Conservation (phyloP, 2,888 invertebrate species). For the Sclerodermus sp. region DNA sequence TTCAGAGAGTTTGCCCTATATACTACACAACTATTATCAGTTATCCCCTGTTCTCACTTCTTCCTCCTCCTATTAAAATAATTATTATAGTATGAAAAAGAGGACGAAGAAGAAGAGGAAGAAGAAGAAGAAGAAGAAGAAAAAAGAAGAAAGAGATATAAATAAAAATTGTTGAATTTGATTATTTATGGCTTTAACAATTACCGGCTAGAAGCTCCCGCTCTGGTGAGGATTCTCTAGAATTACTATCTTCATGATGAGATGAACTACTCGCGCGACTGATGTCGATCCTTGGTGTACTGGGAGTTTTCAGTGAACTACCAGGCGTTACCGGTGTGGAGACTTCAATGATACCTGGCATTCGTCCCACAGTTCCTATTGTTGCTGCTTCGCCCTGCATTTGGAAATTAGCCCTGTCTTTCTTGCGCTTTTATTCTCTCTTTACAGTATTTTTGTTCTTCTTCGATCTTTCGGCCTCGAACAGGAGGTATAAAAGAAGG, state of each 20-base stretch:
- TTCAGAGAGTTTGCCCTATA: too few species aligned
- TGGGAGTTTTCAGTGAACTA: constrained; percentile 65
- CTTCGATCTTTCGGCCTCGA: not conserved
- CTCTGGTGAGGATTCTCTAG: constrained; percentile 80
- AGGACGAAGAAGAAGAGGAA: too few species aligned
- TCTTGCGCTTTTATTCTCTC: not conserved
- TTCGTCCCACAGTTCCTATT: constrained; percentile 38
- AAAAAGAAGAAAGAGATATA: too few species aligned
- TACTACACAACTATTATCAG: too few species aligned
- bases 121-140: too few species aligned
- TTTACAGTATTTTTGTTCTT: not conserved
- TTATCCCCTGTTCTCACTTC: too few species aligned
- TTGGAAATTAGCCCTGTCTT: too few species aligned
- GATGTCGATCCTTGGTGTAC: constrained; percentile 85
- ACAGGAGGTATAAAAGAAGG: constrained; percentile 5
- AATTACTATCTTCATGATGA: constrained; percentile 75
- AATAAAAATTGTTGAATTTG: too few species aligned
- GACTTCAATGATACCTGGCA: constrained; percentile 60
- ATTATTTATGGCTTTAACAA: not conserved
- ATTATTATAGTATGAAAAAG: too few species aligned
- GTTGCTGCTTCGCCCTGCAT: constrained; percentile 53
- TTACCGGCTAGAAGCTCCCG: constrained; percentile 74
- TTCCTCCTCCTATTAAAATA: too few species aligned
- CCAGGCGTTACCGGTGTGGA: constrained; percentile 51
- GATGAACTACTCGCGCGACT: constrained; percentile 87